Evolutionary conservation across 2,113 vertebrate species (phyloP).

Genomic region (Tychaedon coryphoeus): DNA sequence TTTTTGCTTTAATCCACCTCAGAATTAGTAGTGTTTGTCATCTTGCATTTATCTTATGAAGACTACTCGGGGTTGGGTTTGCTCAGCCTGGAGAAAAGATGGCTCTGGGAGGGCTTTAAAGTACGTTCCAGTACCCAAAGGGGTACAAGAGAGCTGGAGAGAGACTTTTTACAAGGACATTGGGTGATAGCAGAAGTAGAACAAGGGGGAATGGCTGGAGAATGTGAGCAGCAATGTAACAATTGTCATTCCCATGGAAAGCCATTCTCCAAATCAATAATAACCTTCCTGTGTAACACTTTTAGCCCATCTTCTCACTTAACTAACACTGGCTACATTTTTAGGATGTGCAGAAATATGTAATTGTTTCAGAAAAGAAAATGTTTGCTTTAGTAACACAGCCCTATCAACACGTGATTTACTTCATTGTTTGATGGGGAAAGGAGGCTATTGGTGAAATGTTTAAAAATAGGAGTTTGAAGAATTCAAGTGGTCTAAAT

Average conservation of each 20-base stretch:
- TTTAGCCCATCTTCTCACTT: not conserved
- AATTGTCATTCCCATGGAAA: not conserved
- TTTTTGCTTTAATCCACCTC: not conserved
- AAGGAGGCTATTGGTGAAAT: not conserved
- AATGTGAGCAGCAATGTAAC: not conserved
- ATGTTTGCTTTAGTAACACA: not conserved
- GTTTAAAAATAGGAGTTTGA: not conserved
- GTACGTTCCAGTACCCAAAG: not conserved
- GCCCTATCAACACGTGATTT: not conserved
- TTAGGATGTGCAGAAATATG: not conserved
- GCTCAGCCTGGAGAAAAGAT: not conserved
- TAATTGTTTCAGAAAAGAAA: not conserved
- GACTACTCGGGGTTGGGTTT: accelerated
- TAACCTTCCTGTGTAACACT: not conserved
- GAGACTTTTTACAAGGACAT: not conserved
- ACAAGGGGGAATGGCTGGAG: not conserved
- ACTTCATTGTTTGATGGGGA: not conserved
- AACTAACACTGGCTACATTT: not conserved
- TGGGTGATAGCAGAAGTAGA: not conserved
- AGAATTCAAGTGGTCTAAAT: not conserved
- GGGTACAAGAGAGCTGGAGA: not conserved
- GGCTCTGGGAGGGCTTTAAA: not conserved
- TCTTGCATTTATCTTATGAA: not conserved
- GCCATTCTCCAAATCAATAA: not conserved
- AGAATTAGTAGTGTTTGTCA: not conserved